A percentile compares a stretch with the other conserved stretches of the same genome.
Evolutionary conservation across 2,113 vertebrate species (phyloP).

Genomic region (Barnardius zonarius): DNA sequence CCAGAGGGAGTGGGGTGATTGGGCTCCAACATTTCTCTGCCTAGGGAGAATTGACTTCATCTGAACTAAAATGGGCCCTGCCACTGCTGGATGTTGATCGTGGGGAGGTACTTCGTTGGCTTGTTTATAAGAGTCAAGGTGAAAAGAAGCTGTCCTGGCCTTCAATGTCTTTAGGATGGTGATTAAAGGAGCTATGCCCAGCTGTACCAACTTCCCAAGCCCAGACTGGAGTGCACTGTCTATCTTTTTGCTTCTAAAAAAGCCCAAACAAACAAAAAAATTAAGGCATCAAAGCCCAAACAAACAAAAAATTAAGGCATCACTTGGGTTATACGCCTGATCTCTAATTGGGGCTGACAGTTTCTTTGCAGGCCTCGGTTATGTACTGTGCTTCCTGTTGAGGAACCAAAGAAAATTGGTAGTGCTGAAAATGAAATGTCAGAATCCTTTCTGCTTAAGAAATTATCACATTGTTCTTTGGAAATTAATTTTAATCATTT

Average conservation of each 20-base stretch:
- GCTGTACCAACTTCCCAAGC: neutral
- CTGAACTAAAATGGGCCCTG: neutral
- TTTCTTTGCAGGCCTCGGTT: neutral
- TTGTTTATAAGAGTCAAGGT: conserved; percentile 6
- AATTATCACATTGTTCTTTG: neutral
- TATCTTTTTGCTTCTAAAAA: neutral
- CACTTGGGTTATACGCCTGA: neutral
- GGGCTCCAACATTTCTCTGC: neutral
- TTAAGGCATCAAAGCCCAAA: neutral
- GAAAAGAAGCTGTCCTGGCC: neutral
- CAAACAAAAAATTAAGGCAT: neutral
- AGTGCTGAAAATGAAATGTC: neutral
- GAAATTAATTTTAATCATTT: neutral
- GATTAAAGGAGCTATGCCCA: neutral
- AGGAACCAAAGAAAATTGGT: neutral
- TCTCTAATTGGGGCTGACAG: neutral
- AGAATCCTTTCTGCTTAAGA: neutral
- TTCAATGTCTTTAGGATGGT: neutral
- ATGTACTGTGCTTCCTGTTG: neutral
- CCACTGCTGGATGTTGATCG: neutral
- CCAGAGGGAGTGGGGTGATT: conserved; percentile 6
- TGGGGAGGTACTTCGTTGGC: neutral
- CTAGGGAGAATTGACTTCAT: neutral
- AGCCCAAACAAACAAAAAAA: neutral
- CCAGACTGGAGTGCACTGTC: neutral